phyloP scores from a whole-genome alignment of 2,888 invertebrate species.

The Anagyrus pseudococci region DNA sequence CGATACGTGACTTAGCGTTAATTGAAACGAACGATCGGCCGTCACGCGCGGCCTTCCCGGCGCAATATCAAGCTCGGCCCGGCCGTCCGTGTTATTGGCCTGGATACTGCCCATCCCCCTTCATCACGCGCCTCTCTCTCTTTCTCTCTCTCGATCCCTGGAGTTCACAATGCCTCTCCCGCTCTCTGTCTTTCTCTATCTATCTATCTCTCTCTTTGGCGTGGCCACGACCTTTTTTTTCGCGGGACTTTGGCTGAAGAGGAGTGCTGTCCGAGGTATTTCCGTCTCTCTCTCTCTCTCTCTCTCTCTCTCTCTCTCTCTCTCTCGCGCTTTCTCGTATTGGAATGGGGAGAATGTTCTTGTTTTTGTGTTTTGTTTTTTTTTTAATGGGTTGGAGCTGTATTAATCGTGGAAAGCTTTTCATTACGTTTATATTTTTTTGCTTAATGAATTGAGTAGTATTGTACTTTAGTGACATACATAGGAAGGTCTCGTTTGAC shows the following conservation, averaged over 20 bases:
- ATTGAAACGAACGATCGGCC: conserved; percentile 53
- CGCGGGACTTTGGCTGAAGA: not conserved
- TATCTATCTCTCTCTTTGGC: not conserved
- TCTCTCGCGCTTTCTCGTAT: not conserved
- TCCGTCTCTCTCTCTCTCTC: not conserved
- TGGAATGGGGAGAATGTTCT: not conserved
- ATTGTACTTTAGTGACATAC: too few relatives aligned
- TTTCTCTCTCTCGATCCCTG: not conserved
- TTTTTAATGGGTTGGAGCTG: not conserved
- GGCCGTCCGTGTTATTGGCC: too few relatives aligned
- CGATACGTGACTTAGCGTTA: conserved; percentile 55
- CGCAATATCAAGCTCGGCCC: too few relatives aligned
- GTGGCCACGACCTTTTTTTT: not conserved
- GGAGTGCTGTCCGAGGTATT: not conserved
- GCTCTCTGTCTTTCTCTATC: not conserved
- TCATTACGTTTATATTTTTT: not conserved
- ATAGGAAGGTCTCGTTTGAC: too few relatives aligned
- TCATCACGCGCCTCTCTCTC: conserved; percentile 1
- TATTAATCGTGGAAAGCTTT: not conserved
- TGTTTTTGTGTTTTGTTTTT: not conserved
- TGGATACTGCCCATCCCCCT: too few relatives aligned
- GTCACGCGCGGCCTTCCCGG: conserved; percentile 21
- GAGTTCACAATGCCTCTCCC: not conserved
- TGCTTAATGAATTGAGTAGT: too few relatives aligned
- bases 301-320: conserved; percentile 2